Conservation (phyloP, 2,797 vertebrate genomes). For the Pangasius sanitwongsei region DNA sequence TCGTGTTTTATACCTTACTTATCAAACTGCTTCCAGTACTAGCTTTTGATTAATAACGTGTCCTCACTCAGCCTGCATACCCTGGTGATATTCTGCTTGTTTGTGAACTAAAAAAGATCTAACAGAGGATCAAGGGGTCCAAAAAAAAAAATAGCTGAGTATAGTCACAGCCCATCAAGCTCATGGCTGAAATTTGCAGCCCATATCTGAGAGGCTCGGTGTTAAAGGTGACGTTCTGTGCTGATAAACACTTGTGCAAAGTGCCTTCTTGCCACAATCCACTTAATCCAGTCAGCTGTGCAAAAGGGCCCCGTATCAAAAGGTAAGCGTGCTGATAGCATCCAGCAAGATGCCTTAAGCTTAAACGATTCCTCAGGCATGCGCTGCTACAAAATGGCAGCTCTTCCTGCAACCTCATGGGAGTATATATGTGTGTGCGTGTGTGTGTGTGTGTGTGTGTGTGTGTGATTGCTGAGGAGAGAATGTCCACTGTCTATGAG, state of each 20-base stretch:
- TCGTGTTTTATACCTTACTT: neutral
- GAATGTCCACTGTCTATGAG: slow-evolving; percentile 20
- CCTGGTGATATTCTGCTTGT: neutral
- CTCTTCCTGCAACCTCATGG: slow-evolving; percentile 28
- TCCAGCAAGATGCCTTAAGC: slow-evolving; percentile 59
- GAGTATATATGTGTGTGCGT: slow-evolving; percentile 7
- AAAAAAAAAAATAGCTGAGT: neutral
- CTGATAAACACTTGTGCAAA: slow-evolving; percentile 60
- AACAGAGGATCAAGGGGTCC: neutral
- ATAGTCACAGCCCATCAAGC: slow-evolving; percentile 45
- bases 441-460: neutral
- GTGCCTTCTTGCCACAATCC: slow-evolving; percentile 61
- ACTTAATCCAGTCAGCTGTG: slow-evolving; percentile 66
- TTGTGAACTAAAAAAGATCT: neutral
- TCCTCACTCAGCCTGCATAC: neutral
- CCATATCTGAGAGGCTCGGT: slow-evolving; percentile 35
- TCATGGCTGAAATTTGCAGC: slow-evolving; percentile 47
- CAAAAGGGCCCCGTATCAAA: slow-evolving; percentile 56
- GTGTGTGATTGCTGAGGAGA: slow-evolving; percentile 16
- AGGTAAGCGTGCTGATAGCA: slow-evolving; percentile 61
- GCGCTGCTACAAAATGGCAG: slow-evolving; percentile 55
- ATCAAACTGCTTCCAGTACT: neutral
- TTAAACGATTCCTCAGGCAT: slow-evolving; percentile 57
- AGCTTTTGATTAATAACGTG: neutral
- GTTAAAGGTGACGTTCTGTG: slow-evolving; percentile 45